These are phyloP conservation scores for Melanotaenia parkinsoni DNA, from an alignment of 2,797 vertebrate species.

Conservation along the genomic window DNA sequence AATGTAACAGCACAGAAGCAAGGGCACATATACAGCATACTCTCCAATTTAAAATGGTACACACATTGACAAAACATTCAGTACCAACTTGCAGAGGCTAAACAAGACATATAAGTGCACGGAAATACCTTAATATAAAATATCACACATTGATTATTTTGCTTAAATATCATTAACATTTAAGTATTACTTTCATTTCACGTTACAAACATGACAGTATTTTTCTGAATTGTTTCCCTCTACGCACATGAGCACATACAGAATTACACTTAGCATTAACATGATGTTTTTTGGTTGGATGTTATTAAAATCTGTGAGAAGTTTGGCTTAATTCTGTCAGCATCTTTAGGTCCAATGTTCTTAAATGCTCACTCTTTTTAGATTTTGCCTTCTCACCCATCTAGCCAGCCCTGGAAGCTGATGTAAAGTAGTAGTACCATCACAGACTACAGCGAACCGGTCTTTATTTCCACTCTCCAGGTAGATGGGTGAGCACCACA, in stretches of 20 bases:
- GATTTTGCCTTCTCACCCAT: conserved; percentile 12
- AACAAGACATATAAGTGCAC: conserved; percentile 90
- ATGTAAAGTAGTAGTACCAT: conserved; percentile 33
- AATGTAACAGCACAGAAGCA: conserved; percentile 83
- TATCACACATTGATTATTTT: conserved; percentile 84
- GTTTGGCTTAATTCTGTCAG: conserved; percentile 61
- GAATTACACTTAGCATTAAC: conserved; percentile 80
- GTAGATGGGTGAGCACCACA: conserved; percentile 28
- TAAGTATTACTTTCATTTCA: conserved; percentile 84
- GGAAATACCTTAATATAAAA: conserved; percentile 87
- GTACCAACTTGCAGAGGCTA: conserved; percentile 86
- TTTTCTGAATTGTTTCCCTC: conserved; percentile 69
- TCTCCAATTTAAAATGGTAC: conserved; percentile 83
- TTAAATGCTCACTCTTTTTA: not conserved
- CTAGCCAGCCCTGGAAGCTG: conserved; percentile 1
- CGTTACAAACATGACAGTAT: conserved; percentile 80
- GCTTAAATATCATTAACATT: conserved; percentile 93
- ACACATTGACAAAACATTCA: conserved; percentile 87
- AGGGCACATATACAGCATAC: conserved; percentile 80
- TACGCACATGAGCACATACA: conserved; percentile 89
- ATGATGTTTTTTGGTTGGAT: conserved; percentile 80
- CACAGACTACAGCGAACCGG: conserved; percentile 9
- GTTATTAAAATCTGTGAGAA: conserved; percentile 70
- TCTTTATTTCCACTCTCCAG: conserved; percentile 28
- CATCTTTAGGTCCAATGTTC: conserved; percentile 24